phyloP scores from a whole-genome alignment of 2,888 invertebrate genomes.

The Nasonia oneida region DNA sequence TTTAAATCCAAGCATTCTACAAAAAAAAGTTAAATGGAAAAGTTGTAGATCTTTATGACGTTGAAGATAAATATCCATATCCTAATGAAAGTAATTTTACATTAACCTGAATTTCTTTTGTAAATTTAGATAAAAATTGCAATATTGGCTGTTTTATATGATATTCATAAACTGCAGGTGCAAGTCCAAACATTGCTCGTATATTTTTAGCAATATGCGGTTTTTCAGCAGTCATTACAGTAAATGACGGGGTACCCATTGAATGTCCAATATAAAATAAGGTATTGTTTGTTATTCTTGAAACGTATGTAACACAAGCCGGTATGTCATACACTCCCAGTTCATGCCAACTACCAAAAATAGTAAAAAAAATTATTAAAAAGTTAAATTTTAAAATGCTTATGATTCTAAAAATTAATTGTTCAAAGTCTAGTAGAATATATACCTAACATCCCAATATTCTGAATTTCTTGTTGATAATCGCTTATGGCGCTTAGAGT shows the following conservation, averaged over 20 bases:
- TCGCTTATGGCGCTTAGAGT: slow-evolving; percentile 64
- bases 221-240: slow-evolving; percentile 85
- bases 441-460: slow-evolving; percentile 67
- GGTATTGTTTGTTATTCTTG: slow-evolving; percentile 79
- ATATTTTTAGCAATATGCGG: slow-evolving; percentile 85
- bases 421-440: background rate
- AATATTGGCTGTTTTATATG: slow-evolving; percentile 84
- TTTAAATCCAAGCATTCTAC: too few relatives aligned
- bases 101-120: slow-evolving; percentile 81
- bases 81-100: too few relatives aligned
- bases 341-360: slow-evolving; percentile 73
- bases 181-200: slow-evolving; percentile 83
- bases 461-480: slow-evolving; percentile 57
- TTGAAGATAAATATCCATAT: too few relatives aligned
- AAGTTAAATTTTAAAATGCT: slow-evolving; percentile 75
- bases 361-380: slow-evolving; percentile 79
- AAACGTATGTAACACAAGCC: background rate
- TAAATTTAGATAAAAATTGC: slow-evolving; percentile 83
- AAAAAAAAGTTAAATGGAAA: too few relatives aligned
- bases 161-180: slow-evolving; percentile 86
- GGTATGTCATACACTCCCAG: slow-evolving; percentile 41
- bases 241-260: slow-evolving; percentile 80
- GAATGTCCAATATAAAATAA: slow-evolving; percentile 73
- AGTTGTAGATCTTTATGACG: too few relatives aligned
- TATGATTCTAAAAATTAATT: background rate